Conservation (phyloP, 2,797 vertebrate species). For the Threskiornis aethiopicus region DNA sequence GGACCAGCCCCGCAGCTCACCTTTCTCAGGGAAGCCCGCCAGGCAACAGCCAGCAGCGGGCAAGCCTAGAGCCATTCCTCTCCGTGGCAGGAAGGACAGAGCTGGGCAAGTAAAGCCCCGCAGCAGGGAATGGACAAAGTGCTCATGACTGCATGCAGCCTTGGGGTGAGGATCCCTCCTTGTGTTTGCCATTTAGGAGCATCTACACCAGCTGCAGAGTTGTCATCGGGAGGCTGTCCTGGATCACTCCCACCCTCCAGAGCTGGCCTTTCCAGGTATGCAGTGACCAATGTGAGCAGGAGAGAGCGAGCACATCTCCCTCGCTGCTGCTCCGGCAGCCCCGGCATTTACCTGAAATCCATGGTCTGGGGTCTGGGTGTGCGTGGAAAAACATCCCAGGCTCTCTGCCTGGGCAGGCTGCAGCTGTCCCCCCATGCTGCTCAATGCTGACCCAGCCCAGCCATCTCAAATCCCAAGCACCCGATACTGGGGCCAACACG, state of each 20-base stretch:
- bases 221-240: neutral
- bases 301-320: neutral
- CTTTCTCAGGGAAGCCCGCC: neutral
- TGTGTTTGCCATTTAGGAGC: neutral
- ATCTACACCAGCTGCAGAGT: neutral
- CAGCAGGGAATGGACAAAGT: neutral
- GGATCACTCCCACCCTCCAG: neutral
- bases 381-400: neutral
- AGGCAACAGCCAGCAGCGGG: neutral
- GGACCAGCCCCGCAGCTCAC: neutral
- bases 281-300: neutral
- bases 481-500: accelerated
- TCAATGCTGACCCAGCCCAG: neutral
- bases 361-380: accelerated
- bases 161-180: neutral
- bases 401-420: neutral
- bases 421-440: neutral
- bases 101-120: neutral
- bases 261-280: neutral
- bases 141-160: neutral
- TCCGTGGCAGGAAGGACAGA: neutral
- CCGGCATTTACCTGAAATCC: accelerated
- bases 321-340: accelerated
- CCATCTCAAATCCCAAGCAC: neutral
- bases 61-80: neutral